phyloP scores from a whole-genome alignment of 2,888 invertebrate species.

The Byasa hedistus region DNA sequence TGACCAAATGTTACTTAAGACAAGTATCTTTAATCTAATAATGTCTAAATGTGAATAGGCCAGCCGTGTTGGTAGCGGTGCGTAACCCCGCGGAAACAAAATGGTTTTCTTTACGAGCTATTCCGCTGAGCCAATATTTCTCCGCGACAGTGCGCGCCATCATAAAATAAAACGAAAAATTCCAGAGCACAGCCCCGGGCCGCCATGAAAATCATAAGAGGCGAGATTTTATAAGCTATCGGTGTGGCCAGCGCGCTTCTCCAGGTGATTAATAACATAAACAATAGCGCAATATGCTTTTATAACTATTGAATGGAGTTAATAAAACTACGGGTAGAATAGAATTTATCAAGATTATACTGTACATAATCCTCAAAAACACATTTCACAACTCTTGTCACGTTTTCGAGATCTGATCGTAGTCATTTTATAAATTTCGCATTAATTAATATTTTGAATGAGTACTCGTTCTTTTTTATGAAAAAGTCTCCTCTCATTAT shows the following conservation, averaged over 20 bases:
- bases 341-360: too few species aligned
- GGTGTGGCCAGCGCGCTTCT: slow-evolving; percentile 55
- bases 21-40: slow-evolving; percentile 47
- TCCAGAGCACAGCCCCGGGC: slow-evolving; percentile 70
- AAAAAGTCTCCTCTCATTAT: too few species aligned
- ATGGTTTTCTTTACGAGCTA: slow-evolving; percentile 79
- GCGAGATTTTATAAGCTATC: slow-evolving; percentile 71
- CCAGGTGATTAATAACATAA: slow-evolving; percentile 66
- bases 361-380: too few species aligned
- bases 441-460: too few species aligned
- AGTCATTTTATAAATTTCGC: too few species aligned
- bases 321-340: slow-evolving; percentile 1
- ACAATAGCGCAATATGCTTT: slow-evolving; percentile 29
- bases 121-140: slow-evolving; percentile 80
- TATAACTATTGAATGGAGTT: slow-evolving; percentile 13
- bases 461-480: too few species aligned
- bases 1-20: slow-evolving; percentile 44
- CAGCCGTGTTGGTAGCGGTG: slow-evolving; percentile 67
- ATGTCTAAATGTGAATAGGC: slow-evolving; percentile 56
- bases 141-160: slow-evolving; percentile 78
- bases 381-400: too few species aligned
- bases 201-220: slow-evolving; percentile 77
- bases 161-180: slow-evolving; percentile 81
- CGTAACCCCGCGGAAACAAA: slow-evolving; percentile 74
- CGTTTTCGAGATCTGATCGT: too few species aligned